Evolutionary conservation across 1,140 invertebrate genomes (phyloP).

Genomic region (Dreissena polymorpha): DNA sequence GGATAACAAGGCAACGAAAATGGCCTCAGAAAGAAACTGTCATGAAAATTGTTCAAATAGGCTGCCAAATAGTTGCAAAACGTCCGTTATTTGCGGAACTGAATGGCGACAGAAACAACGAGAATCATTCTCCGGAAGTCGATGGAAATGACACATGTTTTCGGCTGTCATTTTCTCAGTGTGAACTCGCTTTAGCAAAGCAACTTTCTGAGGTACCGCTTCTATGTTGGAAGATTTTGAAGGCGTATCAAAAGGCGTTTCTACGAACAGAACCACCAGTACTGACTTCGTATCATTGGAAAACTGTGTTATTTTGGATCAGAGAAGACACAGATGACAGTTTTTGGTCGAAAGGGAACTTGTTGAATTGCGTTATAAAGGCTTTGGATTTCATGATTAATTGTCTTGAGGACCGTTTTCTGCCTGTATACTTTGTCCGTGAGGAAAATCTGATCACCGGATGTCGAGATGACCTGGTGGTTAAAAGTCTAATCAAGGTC

Average conservation of each 20-base stretch:
- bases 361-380: neutral
- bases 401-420: neutral
- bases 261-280: neutral
- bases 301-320: slow-evolving; percentile 18
- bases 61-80: slow-evolving; percentile 8
- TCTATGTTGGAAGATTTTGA: no score
- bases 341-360: slow-evolving; percentile 9
- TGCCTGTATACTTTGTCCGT: slow-evolving; percentile 19
- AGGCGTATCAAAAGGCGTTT: no score
- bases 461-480: neutral
- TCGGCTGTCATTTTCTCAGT: slow-evolving; percentile 2
- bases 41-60: neutral
- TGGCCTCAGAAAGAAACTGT: neutral
- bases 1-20: neutral
- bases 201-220: neutral
- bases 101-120: neutral
- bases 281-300: slow-evolving; percentile 26
- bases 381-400: slow-evolving; percentile 8
- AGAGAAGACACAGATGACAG: neutral
- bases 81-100: neutral
- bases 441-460: slow-evolving; percentile 11
- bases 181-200: slow-evolving; percentile 7
- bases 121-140: neutral
- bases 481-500: neutral
- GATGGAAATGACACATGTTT: no score